Evolutionary conservation across 2,113 vertebrate genomes (phyloP), one percentile per base, ranked within the genome.

Genomic region (Tympanuchus pallidicinctus): DNA sequence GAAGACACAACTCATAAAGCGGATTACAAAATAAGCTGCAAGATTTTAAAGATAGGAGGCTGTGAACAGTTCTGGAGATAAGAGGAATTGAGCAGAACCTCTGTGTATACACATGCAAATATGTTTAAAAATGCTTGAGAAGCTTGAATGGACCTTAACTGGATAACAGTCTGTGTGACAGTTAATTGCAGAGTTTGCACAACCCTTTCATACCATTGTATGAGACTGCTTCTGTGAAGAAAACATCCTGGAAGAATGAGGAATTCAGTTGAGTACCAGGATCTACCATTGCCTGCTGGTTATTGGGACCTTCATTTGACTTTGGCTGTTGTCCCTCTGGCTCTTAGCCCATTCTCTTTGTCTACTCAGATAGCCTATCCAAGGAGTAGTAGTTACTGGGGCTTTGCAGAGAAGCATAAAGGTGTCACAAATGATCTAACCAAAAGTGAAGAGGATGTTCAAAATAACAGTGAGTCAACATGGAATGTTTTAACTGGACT

Each of bases 11-110:
- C 24, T 54, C 34, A 42, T 54, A 59, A 82, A 91, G 66, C 45
- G 83, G 79, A 74, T 92, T 86, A 65, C 81, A 71, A 69, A 86
- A 82, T 69, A 90, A 86, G 66, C n/a, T 88, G 45, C 54, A 81
- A 88, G 48, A 60, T 65, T 81, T 79, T 89, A 48, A 90, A 88
- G 40, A 66, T 2, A 63, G 65, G 85, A 79, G 32, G 7, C 59
- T 80, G 42, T 52, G 65, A 86, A 86, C 70, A 83, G 22, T n/a
- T 90, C 27, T 11, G 28, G 67, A 76, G 70, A 25, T n/a, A 82
- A 84, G 34, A 89, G 25, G 19, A 92, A 83, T 11, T 10, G 76
- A 40, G 27, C 47, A 90, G 45, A 84, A 84, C 36, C 47, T 61
- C 18, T 67, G 24, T 56, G 43, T 56, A 80, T 93, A 77, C 12